phyloP scores from a whole-genome alignment of 1,140 invertebrate species.

The Holotrichia oblita region DNA sequence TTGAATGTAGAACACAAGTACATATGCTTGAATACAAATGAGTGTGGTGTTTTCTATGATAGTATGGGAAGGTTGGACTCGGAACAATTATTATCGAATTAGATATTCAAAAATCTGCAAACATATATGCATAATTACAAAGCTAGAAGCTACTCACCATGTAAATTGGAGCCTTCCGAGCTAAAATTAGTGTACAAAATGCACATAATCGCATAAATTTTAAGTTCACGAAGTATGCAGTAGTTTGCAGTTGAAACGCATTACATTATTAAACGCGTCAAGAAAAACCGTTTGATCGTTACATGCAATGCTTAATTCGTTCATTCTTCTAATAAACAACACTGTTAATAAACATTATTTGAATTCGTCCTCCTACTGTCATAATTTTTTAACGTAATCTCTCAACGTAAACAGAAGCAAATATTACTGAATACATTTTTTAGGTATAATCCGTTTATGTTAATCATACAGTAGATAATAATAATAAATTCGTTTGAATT shows the following conservation, averaged over 20 bases:
- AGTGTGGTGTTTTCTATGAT: too few species aligned
- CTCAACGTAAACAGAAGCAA: too few species aligned
- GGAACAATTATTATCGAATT: constrained; percentile 12
- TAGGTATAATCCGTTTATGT: too few species aligned
- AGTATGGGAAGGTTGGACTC: not conserved
- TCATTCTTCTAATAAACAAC: not conserved
- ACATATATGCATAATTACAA: constrained; percentile 12
- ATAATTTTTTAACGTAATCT: too few species aligned
- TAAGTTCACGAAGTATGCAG: not conserved
- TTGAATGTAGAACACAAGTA: too few species aligned
- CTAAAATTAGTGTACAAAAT: constrained; percentile 12
- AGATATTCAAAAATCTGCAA: constrained; percentile 13
- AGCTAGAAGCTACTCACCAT: not conserved
- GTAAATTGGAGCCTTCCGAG: constrained; percentile 1
- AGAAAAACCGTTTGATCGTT: not conserved
- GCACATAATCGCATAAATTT: constrained; percentile 1
- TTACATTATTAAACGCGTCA: constrained; percentile 6
- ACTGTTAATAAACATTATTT: not conserved
- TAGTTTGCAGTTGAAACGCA: not conserved
- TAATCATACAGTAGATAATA: too few species aligned
- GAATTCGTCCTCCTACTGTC: too few species aligned
- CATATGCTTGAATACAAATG: too few species aligned
- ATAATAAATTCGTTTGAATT: too few species aligned
- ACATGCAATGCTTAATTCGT: not conserved
- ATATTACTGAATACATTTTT: too few species aligned